phyloP scores from a whole-genome alignment of 1,140 invertebrate species.

The Rhynchophorus ferrugineus region DNA sequence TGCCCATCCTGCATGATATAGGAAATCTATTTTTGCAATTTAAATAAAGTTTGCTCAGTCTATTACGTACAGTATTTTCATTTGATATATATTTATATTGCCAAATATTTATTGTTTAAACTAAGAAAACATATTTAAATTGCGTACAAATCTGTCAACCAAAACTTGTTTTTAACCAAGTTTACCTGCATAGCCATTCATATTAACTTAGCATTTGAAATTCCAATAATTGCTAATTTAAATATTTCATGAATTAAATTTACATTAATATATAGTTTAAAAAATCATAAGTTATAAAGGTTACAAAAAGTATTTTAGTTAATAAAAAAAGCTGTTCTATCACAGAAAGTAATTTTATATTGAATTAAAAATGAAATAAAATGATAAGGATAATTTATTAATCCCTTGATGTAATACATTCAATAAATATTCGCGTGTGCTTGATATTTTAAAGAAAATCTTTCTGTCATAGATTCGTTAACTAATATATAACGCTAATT shows the following conservation, averaged over 20 bases:
- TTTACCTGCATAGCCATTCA: not conserved
- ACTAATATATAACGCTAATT: not conserved
- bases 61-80: conserved; percentile 3
- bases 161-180: not conserved
- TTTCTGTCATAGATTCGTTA: not conserved
- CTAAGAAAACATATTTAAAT: conserved; percentile 4
- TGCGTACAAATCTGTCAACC: not conserved
- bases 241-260: not conserved
- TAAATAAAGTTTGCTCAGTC: conserved; percentile 13
- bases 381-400: too few species aligned
- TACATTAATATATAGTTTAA: not conserved
- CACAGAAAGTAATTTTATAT: not conserved
- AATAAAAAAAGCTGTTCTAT: not conserved
- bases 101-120: conserved; percentile 5
- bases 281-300: too few species aligned
- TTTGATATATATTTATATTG: conserved; percentile 10
- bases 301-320: too few species aligned
- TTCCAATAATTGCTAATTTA: not conserved
- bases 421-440: too few species aligned
- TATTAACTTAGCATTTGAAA: not conserved
- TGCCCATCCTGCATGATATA: too few species aligned
- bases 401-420: too few species aligned
- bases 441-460: not conserved
- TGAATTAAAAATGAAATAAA: not conserved
- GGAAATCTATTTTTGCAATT: too few species aligned